These are phyloP conservation scores for Drosophila subpulchrella DNA, from an alignment of 1,140 invertebrate genomes.

Conservation along the genomic window DNA sequence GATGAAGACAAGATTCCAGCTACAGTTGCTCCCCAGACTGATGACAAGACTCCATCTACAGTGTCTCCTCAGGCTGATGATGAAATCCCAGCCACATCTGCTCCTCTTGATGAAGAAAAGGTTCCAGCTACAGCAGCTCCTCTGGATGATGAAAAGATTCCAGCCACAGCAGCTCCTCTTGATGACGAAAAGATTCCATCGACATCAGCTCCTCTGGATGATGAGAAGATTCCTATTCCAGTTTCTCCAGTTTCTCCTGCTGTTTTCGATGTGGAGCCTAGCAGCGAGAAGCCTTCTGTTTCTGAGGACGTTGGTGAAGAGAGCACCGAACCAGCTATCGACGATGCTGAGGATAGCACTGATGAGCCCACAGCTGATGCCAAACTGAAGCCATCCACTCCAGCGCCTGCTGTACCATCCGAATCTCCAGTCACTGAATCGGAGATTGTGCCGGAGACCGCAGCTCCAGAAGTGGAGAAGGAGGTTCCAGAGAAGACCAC, in stretches of 20 bases:
- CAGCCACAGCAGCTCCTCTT: conserved; percentile 29
- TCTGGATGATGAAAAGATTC: conserved; percentile 41
- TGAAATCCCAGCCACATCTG: conserved; percentile 14
- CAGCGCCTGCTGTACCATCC: conserved; percentile 22
- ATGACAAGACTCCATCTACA: conserved; percentile 43
- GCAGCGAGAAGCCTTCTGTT: conserved; percentile 38
- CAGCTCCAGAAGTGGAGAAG: conserved; percentile 32
- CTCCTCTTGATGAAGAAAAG: conserved; percentile 19
- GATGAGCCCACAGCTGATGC: conserved; percentile 36
- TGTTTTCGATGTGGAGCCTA: conserved; percentile 47
- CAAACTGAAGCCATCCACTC: conserved; percentile 47
- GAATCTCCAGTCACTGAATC: conserved; percentile 41
- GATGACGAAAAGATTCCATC: conserved; percentile 41
- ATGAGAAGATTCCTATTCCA: conserved; percentile 41
- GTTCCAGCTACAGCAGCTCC: conserved; percentile 13
- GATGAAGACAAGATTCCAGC: conserved; percentile 25
- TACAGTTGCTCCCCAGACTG: conserved; percentile 25
- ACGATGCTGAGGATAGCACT: conserved; percentile 49
- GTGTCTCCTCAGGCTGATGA: conserved; percentile 23
- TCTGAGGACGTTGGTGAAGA: conserved; percentile 50
- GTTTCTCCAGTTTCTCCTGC: conserved; percentile 54
- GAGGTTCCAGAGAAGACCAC: conserved; percentile 29
- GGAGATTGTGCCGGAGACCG: conserved; percentile 38
- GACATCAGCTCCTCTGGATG: conserved; percentile 20
- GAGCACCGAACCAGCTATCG: conserved; percentile 37